Conservation (phyloP, 2,113 vertebrate genomes). For the Fulica atra region DNA sequence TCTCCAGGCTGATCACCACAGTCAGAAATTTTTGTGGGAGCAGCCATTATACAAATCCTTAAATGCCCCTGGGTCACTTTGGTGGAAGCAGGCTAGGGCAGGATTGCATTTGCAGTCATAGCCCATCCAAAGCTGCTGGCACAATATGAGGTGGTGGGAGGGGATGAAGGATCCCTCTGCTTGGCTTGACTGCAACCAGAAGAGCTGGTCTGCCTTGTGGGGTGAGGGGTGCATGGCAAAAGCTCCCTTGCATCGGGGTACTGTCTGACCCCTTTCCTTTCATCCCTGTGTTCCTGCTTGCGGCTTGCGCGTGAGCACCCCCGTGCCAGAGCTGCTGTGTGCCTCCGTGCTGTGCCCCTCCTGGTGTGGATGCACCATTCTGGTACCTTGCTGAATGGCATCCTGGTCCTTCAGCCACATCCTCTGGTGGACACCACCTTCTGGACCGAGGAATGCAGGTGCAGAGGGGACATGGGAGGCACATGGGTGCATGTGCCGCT, state of each 20-base stretch:
- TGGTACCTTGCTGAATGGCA: background rate
- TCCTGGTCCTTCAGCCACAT: background rate
- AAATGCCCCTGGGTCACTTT: background rate
- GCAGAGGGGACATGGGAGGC: background rate
- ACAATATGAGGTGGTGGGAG: background rate
- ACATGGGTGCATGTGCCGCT: background rate
- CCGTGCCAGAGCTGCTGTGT: fast-evolving
- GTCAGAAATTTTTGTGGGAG: background rate
- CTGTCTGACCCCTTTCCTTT: background rate
- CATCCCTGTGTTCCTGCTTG: background rate
- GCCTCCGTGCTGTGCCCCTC: fast-evolving
- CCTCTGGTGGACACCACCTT: background rate
- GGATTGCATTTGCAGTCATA: background rate
- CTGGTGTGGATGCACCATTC: background rate
- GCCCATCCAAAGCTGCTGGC: background rate
- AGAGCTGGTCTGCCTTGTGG: fast-evolving
- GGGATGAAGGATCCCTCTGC: background rate
- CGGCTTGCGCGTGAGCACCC: fast-evolving
- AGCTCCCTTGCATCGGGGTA: background rate
- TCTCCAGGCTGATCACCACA: background rate
- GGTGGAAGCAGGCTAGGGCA: background rate
- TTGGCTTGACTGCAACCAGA: background rate
- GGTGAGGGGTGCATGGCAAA: background rate
- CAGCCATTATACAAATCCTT: background rate
- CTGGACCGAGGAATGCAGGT: background rate